Conservation (phyloP, 2,888 invertebrate genomes). For the Drosophila pseudotalamancana region DNA sequence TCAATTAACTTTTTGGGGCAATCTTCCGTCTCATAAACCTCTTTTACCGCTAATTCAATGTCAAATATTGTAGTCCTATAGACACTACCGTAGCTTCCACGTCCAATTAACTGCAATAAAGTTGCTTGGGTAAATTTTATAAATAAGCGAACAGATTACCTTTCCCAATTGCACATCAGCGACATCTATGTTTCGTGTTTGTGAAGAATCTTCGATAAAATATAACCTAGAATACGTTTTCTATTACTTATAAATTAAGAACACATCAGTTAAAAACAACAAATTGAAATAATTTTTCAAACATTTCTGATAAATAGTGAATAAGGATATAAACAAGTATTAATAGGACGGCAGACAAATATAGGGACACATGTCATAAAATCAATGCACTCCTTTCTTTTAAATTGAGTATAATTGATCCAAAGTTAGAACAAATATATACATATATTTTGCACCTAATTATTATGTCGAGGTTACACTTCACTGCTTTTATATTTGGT, state of each 20-base stretch:
- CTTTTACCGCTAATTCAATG: neutral
- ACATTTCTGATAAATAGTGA: too few species aligned
- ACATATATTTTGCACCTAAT: too few species aligned
- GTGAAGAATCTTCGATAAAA: neutral
- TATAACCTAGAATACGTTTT: neutral
- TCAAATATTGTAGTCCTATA: neutral
- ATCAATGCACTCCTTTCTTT: too few species aligned
- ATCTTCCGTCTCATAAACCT: too few species aligned
- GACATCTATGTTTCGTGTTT: neutral
- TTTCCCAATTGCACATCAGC: neutral
- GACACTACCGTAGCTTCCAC: conserved; percentile 1
- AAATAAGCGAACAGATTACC: neutral
- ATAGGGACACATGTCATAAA: too few species aligned
- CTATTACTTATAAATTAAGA: too few species aligned
- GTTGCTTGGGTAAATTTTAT: neutral
- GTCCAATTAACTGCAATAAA: neutral
- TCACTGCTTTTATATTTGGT: neutral
- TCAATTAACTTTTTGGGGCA: neutral
- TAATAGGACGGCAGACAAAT: too few species aligned
- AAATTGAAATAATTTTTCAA: too few species aligned
- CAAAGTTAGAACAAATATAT: too few species aligned
- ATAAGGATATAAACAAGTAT: too few species aligned
- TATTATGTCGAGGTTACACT: neutral
- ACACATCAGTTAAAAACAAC: too few species aligned
- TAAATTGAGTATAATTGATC: too few species aligned